Base-by-base conservation (phyloP, 2,797 vertebrate species). In the Halcyon smyrnensis region DNA sequence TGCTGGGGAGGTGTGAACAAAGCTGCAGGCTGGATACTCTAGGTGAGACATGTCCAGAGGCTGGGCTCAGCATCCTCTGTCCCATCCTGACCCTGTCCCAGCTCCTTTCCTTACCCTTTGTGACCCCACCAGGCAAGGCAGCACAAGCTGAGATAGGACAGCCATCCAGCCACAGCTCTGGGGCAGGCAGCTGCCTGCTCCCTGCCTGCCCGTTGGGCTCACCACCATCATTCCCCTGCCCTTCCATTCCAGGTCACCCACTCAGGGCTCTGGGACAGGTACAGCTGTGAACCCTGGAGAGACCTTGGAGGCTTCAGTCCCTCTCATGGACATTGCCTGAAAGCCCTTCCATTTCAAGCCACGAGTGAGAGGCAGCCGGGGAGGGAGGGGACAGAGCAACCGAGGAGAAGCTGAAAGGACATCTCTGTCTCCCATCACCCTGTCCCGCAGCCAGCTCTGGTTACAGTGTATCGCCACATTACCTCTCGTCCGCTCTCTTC, bases 361-460 rank as follows among this genome's bases (percentile, higher is more conserved):
- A 9, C 17, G 2, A 1, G 1, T 27, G 3, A 59, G 32, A 87
- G 11, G 4, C 30, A 32, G 25, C 45, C 3, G 2, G 13, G 65
- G 21, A 60, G 5, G 56, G 51, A 88, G 27, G 12, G 32, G 50
- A n/a, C 10, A 9, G 50, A 67, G 43, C 2, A 15, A 5, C 2
- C 0, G 0, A 81, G 87, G 13, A 53, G 45, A 62, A 6, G 28
- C 23, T 27, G 64, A 36, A 62, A 56, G 56, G 46, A 21, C 51
- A 77, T 28, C 0, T 10, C 24, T 0, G 0, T 50, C 21, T 8
- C 36, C 36, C 45, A 27, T 12, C 7, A 1, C 36, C 45, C 41
- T 3, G 2, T 15, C 21, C 50, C 9, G 1, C 3, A 0, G 24
- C 53, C 6, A 5, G 67, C 39, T 74, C 23, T 0, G 0, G 4